phyloP scores from a whole-genome alignment of 2,113 vertebrate genomes.

The Apistogramma diplotaenia region DNA sequence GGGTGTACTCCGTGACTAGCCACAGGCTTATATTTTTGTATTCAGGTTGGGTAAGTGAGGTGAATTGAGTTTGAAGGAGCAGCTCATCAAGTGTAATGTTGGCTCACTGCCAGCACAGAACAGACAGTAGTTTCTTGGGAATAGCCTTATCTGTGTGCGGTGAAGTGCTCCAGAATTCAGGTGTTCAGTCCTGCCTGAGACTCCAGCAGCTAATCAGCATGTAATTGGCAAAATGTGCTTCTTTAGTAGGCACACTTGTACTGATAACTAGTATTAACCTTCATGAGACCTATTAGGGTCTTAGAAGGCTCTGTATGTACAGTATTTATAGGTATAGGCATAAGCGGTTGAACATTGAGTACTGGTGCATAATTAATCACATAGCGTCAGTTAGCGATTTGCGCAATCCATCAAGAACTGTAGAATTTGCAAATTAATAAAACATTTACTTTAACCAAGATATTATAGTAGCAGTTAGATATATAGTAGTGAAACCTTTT shows the following conservation, averaged over 20 bases:
- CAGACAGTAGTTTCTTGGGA: neutral
- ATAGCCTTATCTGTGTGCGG: neutral
- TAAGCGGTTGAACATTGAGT: neutral
- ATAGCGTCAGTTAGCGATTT: neutral
- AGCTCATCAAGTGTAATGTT: slow-evolving; percentile 2
- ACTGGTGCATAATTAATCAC: neutral
- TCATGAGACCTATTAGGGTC: neutral
- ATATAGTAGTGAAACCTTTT: neutral
- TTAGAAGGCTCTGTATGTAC: neutral
- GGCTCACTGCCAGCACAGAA: neutral
- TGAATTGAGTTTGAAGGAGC: neutral
- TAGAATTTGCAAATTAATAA: neutral
- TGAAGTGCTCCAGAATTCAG: neutral
- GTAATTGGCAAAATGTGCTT: neutral
- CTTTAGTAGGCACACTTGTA: neutral
- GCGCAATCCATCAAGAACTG: neutral
- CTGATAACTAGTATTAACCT: neutral
- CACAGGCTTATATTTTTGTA: slow-evolving; percentile 10
- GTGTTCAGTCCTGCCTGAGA: neutral
- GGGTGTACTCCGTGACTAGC: neutral
- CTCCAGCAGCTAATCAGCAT: neutral
- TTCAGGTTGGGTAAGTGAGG: neutral
- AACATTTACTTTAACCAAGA: neutral
- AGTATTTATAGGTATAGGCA: neutral
- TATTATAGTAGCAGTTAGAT: too few species aligned